Conservation (phyloP, 2,888 invertebrate genomes). For the Drosophila emarginata region DNA sequence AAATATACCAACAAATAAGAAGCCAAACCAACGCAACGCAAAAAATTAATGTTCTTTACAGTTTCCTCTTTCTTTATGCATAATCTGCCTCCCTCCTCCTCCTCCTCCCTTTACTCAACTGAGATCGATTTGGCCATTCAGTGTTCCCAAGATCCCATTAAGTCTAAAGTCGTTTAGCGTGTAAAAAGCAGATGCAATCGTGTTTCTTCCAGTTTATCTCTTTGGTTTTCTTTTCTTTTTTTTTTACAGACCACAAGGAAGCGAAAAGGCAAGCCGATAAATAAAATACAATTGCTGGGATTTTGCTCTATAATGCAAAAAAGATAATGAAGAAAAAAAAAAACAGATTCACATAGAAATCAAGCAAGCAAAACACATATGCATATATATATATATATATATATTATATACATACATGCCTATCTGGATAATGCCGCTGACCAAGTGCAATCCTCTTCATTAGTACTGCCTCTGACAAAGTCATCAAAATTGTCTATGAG, state of each 20-base stretch:
- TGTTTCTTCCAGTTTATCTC: conserved; percentile 28
- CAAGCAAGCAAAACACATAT: conserved; percentile 12
- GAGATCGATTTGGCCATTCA: background rate
- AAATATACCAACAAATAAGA: background rate
- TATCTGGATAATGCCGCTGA: conserved; percentile 6
- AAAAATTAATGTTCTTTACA: conserved; percentile 6
- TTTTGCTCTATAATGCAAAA: conserved; percentile 30
- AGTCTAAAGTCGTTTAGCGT: conserved; percentile 1
- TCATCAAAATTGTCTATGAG: conserved; percentile 31
- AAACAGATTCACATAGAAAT: conserved; percentile 29
- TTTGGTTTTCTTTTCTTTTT: conserved; percentile 22
- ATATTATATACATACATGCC: background rate
- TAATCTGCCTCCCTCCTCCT: too few relatives aligned
- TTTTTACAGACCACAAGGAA: conserved; percentile 60
- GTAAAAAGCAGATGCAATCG: conserved; percentile 28
- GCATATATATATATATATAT: background rate
- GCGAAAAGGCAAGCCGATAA: conserved; percentile 49
- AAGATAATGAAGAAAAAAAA: conserved; percentile 51
- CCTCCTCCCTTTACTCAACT: too few relatives aligned
- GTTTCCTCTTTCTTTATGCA: background rate
- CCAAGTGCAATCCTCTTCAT: conserved; percentile 5
- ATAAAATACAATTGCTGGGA: conserved; percentile 52
- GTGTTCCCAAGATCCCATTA: background rate
- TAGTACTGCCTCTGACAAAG: conserved; percentile 42
- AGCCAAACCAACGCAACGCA: background rate